Base-by-base conservation (phyloP, 2,797 vertebrate genomes). In the Pantherophis vulpinus region DNA sequence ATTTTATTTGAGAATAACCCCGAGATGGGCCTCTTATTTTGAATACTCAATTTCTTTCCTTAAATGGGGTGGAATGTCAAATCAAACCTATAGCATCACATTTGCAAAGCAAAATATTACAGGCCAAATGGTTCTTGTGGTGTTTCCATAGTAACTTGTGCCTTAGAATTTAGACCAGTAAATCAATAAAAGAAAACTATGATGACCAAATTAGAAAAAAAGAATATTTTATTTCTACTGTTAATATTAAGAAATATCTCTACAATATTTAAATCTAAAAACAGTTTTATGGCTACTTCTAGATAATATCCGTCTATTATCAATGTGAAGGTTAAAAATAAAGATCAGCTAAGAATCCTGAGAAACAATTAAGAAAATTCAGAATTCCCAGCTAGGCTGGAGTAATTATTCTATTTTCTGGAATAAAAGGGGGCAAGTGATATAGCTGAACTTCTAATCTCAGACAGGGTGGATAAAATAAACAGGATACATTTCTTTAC, bases 91-190 rank as follows among this genome's bases (percentile, higher is more conserved):
- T 83, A 91, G 16, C 25, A 95, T 91, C 88, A 59, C 51, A 91
- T 91, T 14, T 95, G 70, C 93, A 95, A 96, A 94, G 70, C 54
- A 93, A 92, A 56, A 94, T 37, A 83, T 93, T 95, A 92, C 88
- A 94, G 92, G 92, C 87, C 94, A 86, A 93, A 93, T 25, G 10
- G 93, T 10, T 94, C 91, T 94, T 95, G 74, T 89, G 92, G 93
- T 32, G 95, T 97, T 97, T 96, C 96, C 94, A 96, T 97, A 94
- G 96, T 93, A 95, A 97, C 95, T 32, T 51, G 20, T 92, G 74
- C 86, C 92, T 95, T 94, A 93, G 74, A 91, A 91, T 59, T 94
- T 91, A 94, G 32, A 9, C 42, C 88, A 95, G 58, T 94, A 95
- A 95, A 94, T 63, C 94, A 95, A 95, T 96, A 96, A 97, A 95